Evolutionary conservation across 2,797 vertebrate species (phyloP).

Genomic region (Dryobates pubescens): DNA sequence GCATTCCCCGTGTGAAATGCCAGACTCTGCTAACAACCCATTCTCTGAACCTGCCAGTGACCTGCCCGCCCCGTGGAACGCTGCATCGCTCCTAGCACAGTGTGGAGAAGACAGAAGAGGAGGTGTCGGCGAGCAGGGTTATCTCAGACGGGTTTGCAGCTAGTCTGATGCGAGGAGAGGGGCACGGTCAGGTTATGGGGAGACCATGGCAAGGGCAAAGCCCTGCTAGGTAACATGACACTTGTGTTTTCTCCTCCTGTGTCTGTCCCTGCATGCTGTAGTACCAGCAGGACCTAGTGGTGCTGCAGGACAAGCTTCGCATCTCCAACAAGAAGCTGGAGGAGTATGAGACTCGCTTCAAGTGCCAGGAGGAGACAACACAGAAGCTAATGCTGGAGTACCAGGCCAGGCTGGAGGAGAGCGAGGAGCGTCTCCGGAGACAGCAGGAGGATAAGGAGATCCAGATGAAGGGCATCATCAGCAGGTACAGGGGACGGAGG

Average conservation of each 20-base stretch:
- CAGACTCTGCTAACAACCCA: conserved; percentile 49
- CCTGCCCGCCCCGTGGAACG: not conserved
- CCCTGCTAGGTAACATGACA: not conserved
- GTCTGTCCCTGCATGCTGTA: conserved; percentile 62
- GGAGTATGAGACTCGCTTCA: conserved; percentile 93
- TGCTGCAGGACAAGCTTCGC: conserved; percentile 95
- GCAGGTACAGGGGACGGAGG: conserved; percentile 81
- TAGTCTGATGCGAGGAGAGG: conserved; percentile 2
- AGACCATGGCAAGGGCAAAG: not conserved
- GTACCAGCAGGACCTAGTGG: conserved; percentile 92
- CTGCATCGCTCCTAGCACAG: not conserved
- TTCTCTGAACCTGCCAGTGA: conserved; percentile 56
- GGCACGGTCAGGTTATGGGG: not conserved
- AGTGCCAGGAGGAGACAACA: conserved; percentile 94
- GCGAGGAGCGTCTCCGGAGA: conserved; percentile 91
- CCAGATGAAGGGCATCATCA: conserved; percentile 99
- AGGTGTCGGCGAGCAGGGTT: conserved; percentile 45
- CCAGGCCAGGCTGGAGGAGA: conserved; percentile 95
- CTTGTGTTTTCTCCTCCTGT: not conserved
- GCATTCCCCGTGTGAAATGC: conserved; percentile 14
- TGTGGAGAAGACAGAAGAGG: conserved; percentile 8
- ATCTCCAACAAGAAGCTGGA: conserved; percentile 95
- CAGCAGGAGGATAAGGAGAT: conserved; percentile 98
- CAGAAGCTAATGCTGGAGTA: conserved; percentile 97
- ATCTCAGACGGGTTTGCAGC: conserved; percentile 37